These are phyloP conservation scores for Uropetala carovei DNA, from an alignment of 2,888 invertebrate species.

Conservation along the genomic window DNA sequence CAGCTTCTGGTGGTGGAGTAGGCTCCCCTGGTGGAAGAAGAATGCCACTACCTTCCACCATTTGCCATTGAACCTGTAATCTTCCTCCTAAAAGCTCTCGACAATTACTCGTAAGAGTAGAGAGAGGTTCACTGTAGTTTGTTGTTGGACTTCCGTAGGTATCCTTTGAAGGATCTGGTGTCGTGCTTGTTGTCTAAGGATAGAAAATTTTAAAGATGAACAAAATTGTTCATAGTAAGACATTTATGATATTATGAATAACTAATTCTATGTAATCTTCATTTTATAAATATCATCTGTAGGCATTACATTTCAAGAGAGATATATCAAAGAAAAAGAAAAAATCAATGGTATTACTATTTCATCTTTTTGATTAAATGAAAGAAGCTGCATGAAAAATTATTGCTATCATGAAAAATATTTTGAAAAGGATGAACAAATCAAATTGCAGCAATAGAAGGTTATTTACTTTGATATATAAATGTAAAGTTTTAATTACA, in stretches of 20 bases:
- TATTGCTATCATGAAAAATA: constrained; percentile 25
- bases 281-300: background rate
- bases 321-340: background rate
- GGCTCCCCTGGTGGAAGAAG: constrained; percentile 56
- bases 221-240: constrained; percentile 35
- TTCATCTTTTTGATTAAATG: background rate
- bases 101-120: constrained; percentile 83
- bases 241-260: no score
- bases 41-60: constrained; percentile 77
- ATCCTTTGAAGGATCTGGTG: constrained; percentile 79
- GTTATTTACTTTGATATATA: background rate
- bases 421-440: background rate
- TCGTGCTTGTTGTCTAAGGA: constrained; percentile 87
- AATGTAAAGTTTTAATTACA: background rate
- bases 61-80: constrained; percentile 92
- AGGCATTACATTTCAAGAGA: background rate
- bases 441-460: constrained; percentile 20
- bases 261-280: background rate
- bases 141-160: constrained; percentile 26
- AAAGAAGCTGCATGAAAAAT: constrained; percentile 24
- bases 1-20: constrained; percentile 79
- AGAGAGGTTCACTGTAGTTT: constrained; percentile 26
- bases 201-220: constrained; percentile 69
- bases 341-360: background rate
- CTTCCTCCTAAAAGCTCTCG: constrained; percentile 89